Evolutionary conservation across 2,797 vertebrate species (phyloP).

Genomic region (Echiichthys vipera): DNA sequence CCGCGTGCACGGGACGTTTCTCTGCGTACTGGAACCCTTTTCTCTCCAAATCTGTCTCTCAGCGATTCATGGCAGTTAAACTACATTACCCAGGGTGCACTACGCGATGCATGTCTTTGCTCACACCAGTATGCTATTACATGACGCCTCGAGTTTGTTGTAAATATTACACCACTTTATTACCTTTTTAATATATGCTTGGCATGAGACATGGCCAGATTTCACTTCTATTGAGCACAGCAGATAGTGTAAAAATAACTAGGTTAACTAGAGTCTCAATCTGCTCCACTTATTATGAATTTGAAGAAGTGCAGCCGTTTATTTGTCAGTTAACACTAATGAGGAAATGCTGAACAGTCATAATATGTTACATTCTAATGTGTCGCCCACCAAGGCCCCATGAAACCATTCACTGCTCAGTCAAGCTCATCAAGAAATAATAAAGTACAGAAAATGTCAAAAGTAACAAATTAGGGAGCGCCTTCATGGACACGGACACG

Average conservation of each 20-base stretch:
- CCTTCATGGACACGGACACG: not conserved
- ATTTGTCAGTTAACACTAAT: slow-evolving; percentile 20
- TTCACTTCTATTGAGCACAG: not conserved
- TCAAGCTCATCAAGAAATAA: slow-evolving; percentile 32
- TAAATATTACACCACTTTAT: too few relatives aligned
- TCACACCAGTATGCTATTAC: too few relatives aligned
- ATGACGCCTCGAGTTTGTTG: too few relatives aligned
- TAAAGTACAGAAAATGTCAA: slow-evolving; percentile 14
- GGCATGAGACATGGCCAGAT: not conserved
- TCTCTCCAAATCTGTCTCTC: too few relatives aligned
- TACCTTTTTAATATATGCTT: not conserved
- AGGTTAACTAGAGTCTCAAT: not conserved
- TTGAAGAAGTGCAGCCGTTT: slow-evolving; percentile 12
- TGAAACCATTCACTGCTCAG: slow-evolving; percentile 15
- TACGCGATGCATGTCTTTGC: too few relatives aligned
- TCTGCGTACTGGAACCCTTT: too few relatives aligned
- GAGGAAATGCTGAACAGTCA: slow-evolving; percentile 21
- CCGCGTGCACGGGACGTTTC: too few relatives aligned
- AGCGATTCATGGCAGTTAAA: too few relatives aligned
- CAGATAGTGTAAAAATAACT: not conserved
- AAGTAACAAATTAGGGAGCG: slow-evolving; percentile 20
- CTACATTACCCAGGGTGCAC: too few relatives aligned
- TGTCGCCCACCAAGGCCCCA: slow-evolving; percentile 7
- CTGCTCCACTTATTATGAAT: not conserved
- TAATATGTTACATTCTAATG: slow-evolving; percentile 25